Base-by-base conservation (phyloP, 2,113 vertebrate genomes). In the Patagioenas fasciata region DNA sequence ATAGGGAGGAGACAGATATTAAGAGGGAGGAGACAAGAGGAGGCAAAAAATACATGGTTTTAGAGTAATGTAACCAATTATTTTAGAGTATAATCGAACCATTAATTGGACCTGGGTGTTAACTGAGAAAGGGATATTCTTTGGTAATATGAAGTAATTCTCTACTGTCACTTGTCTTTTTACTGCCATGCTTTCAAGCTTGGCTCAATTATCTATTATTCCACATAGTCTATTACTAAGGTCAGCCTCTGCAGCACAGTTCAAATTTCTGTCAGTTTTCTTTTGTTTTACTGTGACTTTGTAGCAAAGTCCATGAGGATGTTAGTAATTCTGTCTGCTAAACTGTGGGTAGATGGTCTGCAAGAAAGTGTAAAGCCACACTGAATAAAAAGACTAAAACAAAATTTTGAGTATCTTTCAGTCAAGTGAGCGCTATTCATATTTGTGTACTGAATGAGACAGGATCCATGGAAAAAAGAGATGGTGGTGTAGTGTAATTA, bases 141-240 rank as follows among this genome's bases (percentile, higher is more conserved):
- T 88, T 90, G 70, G 66, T 88, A 93, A 90, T 88, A 60, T 70
- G 65, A 88, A 69, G 29, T 54, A 88, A 96, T 95, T 96, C 84
- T 75, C 83, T 80, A 13, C 73, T 81, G 44, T 61, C 48, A 36
- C 86, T 93, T 89, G 65, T 93, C 80, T 88, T 74, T 80, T 84
- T 93, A 34, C 88, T 95, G 77, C 69, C 58, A 65, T 51, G 57
- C 88, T 79, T 96, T 96, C 83, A 86, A 86, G 72, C 42, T 38
- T 90, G 86, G 51, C 80, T 95, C 80, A 94, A 83, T 95, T 95
- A 93, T 90, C 79, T 83, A 24, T 90, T 95, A 71, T 90, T 94
- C 75, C 67, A 86, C 60, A 34, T 11, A 79, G 61, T 56, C 72
- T 94, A 58, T 94, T 93, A 88, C 88, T 74, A 19, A 93, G 92